Conservation (phyloP, 2,113 vertebrate genomes). For the Isurus oxyrinchus region DNA sequence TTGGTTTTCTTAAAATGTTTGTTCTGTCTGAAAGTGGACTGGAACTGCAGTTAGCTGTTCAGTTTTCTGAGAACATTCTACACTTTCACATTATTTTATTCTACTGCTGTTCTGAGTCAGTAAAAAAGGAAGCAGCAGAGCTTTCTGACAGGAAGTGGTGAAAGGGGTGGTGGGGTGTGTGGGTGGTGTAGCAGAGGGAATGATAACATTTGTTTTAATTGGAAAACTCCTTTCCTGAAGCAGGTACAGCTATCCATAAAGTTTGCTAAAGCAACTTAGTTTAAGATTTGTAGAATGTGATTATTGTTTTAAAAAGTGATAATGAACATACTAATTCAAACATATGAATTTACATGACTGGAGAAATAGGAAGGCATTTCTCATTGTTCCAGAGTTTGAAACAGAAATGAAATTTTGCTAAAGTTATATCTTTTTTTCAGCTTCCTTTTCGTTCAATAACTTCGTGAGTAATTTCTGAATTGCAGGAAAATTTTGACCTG, state of each 20-base stretch:
- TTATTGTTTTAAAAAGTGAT: background rate
- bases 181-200: background rate
- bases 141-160: slow-evolving; percentile 30
- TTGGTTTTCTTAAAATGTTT: background rate
- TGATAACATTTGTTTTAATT: background rate
- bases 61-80: background rate
- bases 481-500: background rate
- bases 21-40: background rate
- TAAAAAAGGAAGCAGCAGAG: background rate
- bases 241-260: background rate
- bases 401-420: slow-evolving; percentile 16
- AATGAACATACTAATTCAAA: background rate
- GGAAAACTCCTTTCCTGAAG: background rate
- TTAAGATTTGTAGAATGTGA: background rate
- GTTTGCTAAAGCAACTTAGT: background rate
- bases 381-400: background rate
- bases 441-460: background rate
- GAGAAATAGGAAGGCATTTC: background rate
- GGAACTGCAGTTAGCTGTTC: background rate
- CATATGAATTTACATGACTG: background rate
- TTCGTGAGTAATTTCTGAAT: background rate
- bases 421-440: background rate
- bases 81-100: background rate
- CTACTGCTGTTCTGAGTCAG: background rate
- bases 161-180: background rate